Evolutionary conservation across 1,140 invertebrate genomes (phyloP).

Genomic region (Drosophila nasuta): DNA sequence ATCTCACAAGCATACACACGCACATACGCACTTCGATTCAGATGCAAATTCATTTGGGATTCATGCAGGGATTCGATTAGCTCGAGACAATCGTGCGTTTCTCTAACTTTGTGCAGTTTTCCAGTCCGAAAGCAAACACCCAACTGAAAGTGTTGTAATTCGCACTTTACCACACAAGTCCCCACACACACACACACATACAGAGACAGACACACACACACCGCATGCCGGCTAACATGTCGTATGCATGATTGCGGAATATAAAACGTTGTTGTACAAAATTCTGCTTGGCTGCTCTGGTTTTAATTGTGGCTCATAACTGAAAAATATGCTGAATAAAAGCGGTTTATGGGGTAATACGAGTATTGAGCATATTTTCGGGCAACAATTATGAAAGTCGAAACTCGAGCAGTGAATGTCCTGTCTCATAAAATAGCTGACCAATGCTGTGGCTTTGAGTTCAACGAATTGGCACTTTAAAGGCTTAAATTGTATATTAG

Average conservation of each 20-base stretch:
- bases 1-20: not conserved
- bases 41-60: slow-evolving; percentile 2
- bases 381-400: slow-evolving; percentile 66
- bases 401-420: not conserved
- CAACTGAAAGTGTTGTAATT: slow-evolving; percentile 74
- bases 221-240: slow-evolving; percentile 57
- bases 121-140: slow-evolving; percentile 47
- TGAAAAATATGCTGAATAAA: slow-evolving; percentile 53
- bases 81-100: slow-evolving; percentile 2
- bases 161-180: slow-evolving; percentile 56
- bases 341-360: slow-evolving; percentile 52
- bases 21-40: not conserved
- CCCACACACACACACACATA: slow-evolving; percentile 9
- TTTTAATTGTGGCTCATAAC: slow-evolving; percentile 70
- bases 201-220: not conserved
- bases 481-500: slow-evolving; percentile 18
- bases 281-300: slow-evolving; percentile 57
- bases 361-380: slow-evolving; percentile 48
- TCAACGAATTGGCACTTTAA: slow-evolving; percentile 66
- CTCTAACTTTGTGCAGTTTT: slow-evolving; percentile 25
- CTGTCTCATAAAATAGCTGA: slow-evolving; percentile 35
- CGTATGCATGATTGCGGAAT: slow-evolving; percentile 63
- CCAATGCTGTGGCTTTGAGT: slow-evolving; percentile 45
- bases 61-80: slow-evolving; percentile 11
- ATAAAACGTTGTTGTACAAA: slow-evolving; percentile 52